Percentiles rank a stretch among this genome's conserved stretches.
These are phyloP conservation scores for Geophilus truncorum DNA, from an alignment of 2,888 invertebrate genomes.

Conservation along the genomic window DNA sequence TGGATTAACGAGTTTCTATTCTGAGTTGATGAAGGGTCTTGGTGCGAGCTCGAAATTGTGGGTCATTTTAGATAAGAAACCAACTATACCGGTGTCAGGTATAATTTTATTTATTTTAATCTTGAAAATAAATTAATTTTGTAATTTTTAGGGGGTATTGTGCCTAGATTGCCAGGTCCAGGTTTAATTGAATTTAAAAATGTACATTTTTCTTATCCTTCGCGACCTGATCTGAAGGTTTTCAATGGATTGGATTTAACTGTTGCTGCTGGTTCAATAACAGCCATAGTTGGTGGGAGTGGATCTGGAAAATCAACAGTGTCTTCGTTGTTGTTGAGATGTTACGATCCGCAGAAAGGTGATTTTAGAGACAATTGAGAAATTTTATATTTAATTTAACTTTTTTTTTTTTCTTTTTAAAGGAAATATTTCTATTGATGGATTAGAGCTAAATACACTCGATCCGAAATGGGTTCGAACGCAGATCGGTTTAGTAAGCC, in stretches of 20 bases:
- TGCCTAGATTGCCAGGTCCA: conserved; percentile 54
- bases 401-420: not conserved
- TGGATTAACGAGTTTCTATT: conserved; percentile 83
- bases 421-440: conserved; percentile 58
- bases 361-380: not conserved
- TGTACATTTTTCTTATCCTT: conserved; percentile 68
- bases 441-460: conserved; percentile 64
- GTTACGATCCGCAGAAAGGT: conserved; percentile 71
- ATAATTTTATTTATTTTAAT: not conserved
- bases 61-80: conserved; percentile 77
- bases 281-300: conserved; percentile 84
- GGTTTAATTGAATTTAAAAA: conserved; percentile 72
- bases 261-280: conserved; percentile 64
- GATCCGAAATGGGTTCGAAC: conserved; percentile 79
- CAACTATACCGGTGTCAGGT: conserved; percentile 67
- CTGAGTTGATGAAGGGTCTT: conserved; percentile 86
- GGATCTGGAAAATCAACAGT: conserved; percentile 95
- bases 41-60: conserved; percentile 86
- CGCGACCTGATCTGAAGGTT: conserved; percentile 57
- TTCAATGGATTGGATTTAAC: conserved; percentile 63
- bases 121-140: not conserved
- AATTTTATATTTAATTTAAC: not conserved
- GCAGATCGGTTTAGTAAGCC: conserved; percentile 83
- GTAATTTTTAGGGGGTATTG: conserved; percentile 56
- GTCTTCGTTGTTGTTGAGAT: conserved; percentile 71